Base-by-base conservation (phyloP, 1,140 invertebrate genomes). In the Heliothis subflexa region DNA sequence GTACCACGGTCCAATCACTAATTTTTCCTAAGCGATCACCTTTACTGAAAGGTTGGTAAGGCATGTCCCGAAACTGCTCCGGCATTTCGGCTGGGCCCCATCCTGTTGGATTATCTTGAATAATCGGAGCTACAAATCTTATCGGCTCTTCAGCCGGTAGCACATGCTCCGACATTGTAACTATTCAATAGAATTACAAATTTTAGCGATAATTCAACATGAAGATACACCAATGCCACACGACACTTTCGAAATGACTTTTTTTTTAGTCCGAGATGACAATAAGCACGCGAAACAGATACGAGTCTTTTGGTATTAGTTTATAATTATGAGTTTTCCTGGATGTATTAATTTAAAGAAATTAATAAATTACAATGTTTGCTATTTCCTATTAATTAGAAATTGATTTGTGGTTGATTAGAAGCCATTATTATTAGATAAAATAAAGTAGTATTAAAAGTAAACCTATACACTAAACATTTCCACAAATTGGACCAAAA, bases 21-120 rank as follows among this genome's bases (percentile, higher is more conserved):
- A 99, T 99, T 97, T 99, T 99, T 86, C 99, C 99, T 71, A 99
- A 95, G 81, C 98, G 96, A 95, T 99, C 99, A 76, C 98, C 98
- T 95, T 99, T 99, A 68, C 98, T 99, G 91, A 99, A 99, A 16
- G 98, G 99, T 94, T 99, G 99, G 94, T 99, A 99, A 0, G 99
- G 99, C 97, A 99, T 99, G 95, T 99, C 99, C 91, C 98, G 98
- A 93, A 99, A 99, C 91, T 99, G 98, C 80, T 98, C 98, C 18
- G 98, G 98, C 91, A 99, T 96, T 89, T 98, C 97, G 93, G 97
- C 98, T 55, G 99, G 99, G 2, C 99, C 99, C 99, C 99, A 99
- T 92, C 99, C 99, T 83, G 96, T 96, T 0, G 97, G 96, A 93
- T 99, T 99, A 85, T 98, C 97, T 91, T 98, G 98, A 88, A 99